A percentile compares a stretch with the other conserved stretches of the same genome.
These are phyloP conservation scores for Acyrthosiphon pisum DNA, from an alignment of 1,140 invertebrate species.

Conservation along the genomic window DNA sequence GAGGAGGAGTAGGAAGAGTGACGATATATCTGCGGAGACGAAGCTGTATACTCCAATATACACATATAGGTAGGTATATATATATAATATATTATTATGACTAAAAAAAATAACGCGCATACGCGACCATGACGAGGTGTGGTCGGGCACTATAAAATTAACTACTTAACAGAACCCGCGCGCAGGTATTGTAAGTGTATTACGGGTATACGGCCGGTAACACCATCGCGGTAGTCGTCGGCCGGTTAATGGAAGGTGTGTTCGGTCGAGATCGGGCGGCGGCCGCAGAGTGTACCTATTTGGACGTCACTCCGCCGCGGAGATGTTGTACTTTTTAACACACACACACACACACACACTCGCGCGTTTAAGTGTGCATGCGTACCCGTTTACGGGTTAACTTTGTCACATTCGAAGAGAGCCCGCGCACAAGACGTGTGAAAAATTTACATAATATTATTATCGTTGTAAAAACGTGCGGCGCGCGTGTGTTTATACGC, in stretches of 20 bases:
- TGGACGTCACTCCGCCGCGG: neutral
- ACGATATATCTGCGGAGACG: neutral
- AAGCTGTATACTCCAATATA: neutral
- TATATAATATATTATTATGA: neutral
- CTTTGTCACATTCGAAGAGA: neutral
- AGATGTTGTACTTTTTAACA: neutral
- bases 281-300: neutral
- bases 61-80: neutral
- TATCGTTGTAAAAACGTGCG: neutral
- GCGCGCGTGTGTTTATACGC: neutral
- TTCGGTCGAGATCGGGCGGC: neutral
- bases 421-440: neutral
- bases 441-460: neutral
- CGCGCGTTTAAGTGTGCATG: too few relatives aligned
- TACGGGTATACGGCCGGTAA: neutral
- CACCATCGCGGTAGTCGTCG: neutral
- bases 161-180: conserved; percentile 25
- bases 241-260: neutral
- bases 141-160: conserved; percentile 46
- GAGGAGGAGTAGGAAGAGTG: neutral
- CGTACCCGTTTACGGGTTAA: neutral
- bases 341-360: too few relatives aligned
- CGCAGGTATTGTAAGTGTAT: neutral
- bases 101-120: neutral
- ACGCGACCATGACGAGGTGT: neutral